Base-by-base conservation (phyloP, 2,113 vertebrate genomes). In the Phoenicopterus ruber region DNA sequence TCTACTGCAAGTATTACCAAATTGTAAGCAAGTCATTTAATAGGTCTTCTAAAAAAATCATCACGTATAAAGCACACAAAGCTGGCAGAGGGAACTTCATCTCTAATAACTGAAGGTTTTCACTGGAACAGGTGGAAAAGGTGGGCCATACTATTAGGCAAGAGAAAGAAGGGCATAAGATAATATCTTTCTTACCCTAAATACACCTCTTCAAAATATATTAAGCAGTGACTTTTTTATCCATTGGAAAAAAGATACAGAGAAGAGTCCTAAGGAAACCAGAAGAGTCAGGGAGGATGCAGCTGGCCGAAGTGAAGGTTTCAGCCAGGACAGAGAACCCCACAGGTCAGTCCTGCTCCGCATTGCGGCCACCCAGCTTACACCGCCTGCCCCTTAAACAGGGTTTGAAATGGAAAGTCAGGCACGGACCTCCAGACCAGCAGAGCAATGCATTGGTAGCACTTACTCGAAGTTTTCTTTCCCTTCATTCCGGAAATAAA, bases 301-400 rank as follows among this genome's bases (percentile, higher is more conserved):
- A 82, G 8, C 17, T 2, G 7, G 52, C 14, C 52, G 55, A 80
- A 83, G 9, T 19, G 12, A 90, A 72, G 9, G 21, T 31, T 76
- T 67, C 57, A 62, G 18, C 15, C 46, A 79, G 36, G 26, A 82
- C 46, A 82, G 63, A 46, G 20, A 62, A 72, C 3, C 11, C 13
- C 38, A 44, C 18, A 52, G 28, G 21, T 54, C 62, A 80, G 42
- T 54, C 57, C 77, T 83, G 52, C 16, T 49, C 59, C 70, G 29
- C 36, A 36, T 24, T 0, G 0, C 21, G 44, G 63, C n/a, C 19
- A 55, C 25, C 2, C 44, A 76, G 38, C 9, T 67, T 22, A 67
- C 10, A 7, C 15, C 6, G 15, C 10, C 50, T 73, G 36, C 6
- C 21, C 20, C 28, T 42, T 66, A 49, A 44, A n/a, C 4, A 9